phyloP scores from a whole-genome alignment of 2,888 invertebrate genomes.

The Callosobruchus maculatus region DNA sequence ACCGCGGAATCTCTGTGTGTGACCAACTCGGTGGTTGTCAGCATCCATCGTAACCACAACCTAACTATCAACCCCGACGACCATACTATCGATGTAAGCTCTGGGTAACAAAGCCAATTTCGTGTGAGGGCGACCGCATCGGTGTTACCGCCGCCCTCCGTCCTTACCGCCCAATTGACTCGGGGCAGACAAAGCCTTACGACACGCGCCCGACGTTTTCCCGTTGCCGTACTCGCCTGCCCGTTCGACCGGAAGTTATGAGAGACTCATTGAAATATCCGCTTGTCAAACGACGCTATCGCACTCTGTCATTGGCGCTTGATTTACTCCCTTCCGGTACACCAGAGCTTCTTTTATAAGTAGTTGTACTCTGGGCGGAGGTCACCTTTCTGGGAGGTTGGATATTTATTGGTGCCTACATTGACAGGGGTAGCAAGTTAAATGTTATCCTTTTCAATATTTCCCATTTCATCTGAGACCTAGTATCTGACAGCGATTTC shows the following conservation, averaged over 20 bases:
- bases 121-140: neutral
- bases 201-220: neutral
- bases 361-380: neutral
- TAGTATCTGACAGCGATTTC: too few species aligned
- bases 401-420: neutral
- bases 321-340: neutral
- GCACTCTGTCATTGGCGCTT: conserved; percentile 38
- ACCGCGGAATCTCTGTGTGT: too few species aligned
- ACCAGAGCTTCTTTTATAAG: neutral
- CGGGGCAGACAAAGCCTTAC: neutral
- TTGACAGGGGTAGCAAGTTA: too few species aligned
- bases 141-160: neutral
- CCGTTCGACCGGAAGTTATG: conserved; percentile 47
- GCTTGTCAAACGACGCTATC: conserved; percentile 41
- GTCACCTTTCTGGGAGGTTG: neutral
- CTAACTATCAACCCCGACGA: neutral
- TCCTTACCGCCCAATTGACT: neutral
- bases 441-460: too few species aligned
- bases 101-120: neutral
- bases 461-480: too few species aligned
- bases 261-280: conserved; percentile 49
- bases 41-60: too few species aligned
- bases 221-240: conserved; percentile 30
- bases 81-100: neutral
- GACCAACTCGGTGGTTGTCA: too few species aligned